phyloP scores from a whole-genome alignment of 2,113 vertebrate species.

The Fregata magnificens region DNA sequence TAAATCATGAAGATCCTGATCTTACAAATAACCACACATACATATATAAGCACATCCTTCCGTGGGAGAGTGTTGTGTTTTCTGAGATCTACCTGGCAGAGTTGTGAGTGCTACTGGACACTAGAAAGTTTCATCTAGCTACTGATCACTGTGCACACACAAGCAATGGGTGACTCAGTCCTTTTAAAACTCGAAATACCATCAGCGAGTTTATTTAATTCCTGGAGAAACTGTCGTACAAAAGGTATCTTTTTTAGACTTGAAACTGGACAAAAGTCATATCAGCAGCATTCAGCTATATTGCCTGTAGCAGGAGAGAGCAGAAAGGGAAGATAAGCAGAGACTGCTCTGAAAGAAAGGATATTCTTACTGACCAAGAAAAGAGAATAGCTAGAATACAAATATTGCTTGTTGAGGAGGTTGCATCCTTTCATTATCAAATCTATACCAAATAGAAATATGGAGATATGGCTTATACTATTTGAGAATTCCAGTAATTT shows the following conservation, averaged over 20 bases:
- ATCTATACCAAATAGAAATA: background rate
- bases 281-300: background rate
- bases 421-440: background rate
- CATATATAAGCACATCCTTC: background rate
- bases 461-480: background rate
- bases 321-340: background rate
- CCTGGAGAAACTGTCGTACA: background rate
- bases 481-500: conserved; percentile 28
- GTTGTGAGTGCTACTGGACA: background rate
- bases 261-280: background rate
- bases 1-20: background rate
- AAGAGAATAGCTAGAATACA: background rate
- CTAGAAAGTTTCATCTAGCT: background rate
- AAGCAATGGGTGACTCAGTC: background rate
- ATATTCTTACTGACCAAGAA: background rate
- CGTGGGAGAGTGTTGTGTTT: background rate
- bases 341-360: background rate
- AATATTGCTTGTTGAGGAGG: background rate
- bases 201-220: background rate
- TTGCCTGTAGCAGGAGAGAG: background rate
- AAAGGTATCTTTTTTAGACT: background rate
- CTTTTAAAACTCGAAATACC: background rate
- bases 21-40: background rate
- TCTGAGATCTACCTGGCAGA: background rate
- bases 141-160: background rate